These are phyloP conservation scores for Calidris pygmaea DNA, from an alignment of 2,113 vertebrate species.

Conservation along the genomic window DNA sequence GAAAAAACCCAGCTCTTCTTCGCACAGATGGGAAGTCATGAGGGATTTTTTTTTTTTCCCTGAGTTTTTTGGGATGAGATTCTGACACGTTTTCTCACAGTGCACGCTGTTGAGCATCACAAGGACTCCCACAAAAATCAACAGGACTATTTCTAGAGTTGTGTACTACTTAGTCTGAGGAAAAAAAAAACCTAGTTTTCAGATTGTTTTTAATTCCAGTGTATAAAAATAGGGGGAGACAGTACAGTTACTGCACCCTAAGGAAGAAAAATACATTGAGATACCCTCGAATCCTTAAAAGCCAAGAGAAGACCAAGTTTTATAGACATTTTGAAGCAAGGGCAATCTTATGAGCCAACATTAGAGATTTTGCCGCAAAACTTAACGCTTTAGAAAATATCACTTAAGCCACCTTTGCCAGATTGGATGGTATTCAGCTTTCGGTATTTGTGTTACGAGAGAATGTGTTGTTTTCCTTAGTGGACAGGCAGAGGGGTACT, in stretches of 20 bases:
- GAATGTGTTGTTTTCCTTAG: background rate
- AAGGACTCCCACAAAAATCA: slow-evolving; percentile 28
- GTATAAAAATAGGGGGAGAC: background rate
- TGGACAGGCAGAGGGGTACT: background rate
- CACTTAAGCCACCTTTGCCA: background rate
- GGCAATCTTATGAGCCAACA: background rate
- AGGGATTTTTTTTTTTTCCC: background rate
- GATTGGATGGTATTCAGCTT: background rate
- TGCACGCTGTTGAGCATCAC: background rate
- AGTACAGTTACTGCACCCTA: background rate
- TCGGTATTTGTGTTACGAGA: background rate
- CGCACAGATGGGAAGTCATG: background rate
- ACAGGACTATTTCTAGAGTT: slow-evolving; percentile 25
- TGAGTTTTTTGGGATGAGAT: background rate
- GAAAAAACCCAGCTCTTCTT: background rate
- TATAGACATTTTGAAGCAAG: background rate
- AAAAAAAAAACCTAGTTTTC: background rate
- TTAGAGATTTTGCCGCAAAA: background rate
- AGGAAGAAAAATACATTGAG: background rate
- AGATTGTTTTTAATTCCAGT: background rate
- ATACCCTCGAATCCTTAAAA: background rate
- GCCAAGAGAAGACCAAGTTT: background rate
- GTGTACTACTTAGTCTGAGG: background rate
- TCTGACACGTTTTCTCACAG: background rate
- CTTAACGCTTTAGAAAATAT: background rate